Evolutionary conservation across 2,113 vertebrate genomes (phyloP).

Genomic region (Actenoides lindsayi): DNA sequence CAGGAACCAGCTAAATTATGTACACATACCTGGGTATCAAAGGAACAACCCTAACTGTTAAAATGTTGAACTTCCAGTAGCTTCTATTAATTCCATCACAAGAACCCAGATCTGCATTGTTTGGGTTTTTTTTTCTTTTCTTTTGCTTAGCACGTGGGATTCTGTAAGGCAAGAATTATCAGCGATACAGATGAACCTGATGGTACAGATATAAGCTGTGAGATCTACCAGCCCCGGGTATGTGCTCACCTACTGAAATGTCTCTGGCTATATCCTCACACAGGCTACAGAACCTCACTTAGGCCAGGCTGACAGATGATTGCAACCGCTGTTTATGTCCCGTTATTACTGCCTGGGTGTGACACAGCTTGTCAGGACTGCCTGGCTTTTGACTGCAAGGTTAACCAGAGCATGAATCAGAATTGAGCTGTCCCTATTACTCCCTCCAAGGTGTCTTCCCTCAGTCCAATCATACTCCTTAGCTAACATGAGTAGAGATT

Average conservation of each 20-base stretch:
- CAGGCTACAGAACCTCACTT: not conserved
- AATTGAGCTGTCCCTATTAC: not conserved
- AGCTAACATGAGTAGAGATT: not conserved
- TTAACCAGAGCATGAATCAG: not conserved
- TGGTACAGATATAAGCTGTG: constrained; percentile 36
- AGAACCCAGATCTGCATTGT: not conserved
- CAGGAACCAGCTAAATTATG: not conserved
- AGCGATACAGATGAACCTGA: not conserved
- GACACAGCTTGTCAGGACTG: not conserved
- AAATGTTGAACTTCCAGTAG: not conserved
- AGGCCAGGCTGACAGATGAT: not conserved
- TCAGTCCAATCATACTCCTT: not conserved
- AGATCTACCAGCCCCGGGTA: constrained; percentile 57
- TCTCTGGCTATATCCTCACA: not conserved
- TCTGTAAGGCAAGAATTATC: constrained; percentile 63
- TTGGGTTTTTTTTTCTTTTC: not conserved
- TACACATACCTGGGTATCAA: not conserved
- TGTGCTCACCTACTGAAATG: not conserved
- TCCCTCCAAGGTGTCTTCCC: not conserved
- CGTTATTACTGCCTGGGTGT: not conserved
- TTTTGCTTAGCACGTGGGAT: constrained; percentile 46
- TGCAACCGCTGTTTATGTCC: not conserved
- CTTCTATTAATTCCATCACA: not conserved
- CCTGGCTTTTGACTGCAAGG: not conserved
- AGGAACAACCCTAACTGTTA: not conserved